These are phyloP conservation scores for Sebastes hubbsi DNA, from an alignment of 2,797 vertebrate genomes.

Conservation along the genomic window DNA sequence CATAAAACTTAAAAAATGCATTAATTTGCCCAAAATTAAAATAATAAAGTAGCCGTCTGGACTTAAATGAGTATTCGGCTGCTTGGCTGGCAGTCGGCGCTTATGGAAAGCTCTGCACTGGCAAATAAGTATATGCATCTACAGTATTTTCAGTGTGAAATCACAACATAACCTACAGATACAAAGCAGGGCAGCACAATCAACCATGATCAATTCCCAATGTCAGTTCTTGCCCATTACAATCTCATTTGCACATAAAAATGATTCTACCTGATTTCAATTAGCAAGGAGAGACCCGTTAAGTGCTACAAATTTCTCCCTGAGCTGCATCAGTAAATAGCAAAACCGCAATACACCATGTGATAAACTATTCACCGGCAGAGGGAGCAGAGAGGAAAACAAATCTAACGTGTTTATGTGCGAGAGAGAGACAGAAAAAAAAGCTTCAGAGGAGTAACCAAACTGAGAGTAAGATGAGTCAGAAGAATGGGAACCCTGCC, in stretches of 20 bases:
- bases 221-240: background rate
- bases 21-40: background rate
- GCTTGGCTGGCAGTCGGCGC: no score
- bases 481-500: constrained; percentile 8
- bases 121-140: no score
- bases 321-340: background rate
- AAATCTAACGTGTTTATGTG: background rate
- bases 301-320: background rate
- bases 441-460: background rate
- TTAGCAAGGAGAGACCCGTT: background rate
- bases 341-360: background rate
- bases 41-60: no score
- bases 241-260: background rate
- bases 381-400: constrained; percentile 12
- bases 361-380: background rate
- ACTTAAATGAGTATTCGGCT: no score
- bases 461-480: constrained; percentile 1
- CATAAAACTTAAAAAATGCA: background rate
- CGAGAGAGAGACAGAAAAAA: background rate
- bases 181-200: background rate
- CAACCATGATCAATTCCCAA: background rate
- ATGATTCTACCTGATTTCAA: background rate
- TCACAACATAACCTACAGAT: background rate
- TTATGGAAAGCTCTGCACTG: no score
- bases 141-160: background rate